phyloP scores from a whole-genome alignment of 1,140 invertebrate genomes.

The Nebria ingens region DNA sequence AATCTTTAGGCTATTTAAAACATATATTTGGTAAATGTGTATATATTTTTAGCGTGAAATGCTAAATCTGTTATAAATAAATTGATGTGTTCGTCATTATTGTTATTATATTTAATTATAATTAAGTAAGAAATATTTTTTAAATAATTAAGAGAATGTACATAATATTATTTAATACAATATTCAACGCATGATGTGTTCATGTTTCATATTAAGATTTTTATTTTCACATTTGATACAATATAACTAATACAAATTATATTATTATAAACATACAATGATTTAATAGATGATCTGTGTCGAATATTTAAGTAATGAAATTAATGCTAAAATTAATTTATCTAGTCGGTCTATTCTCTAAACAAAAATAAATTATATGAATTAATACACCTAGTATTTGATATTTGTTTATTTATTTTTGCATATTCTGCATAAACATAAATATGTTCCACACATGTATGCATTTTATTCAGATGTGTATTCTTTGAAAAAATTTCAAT shows the following conservation, averaged over 20 bases:
- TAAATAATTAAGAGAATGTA: not conserved
- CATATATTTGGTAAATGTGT: constrained; percentile 6
- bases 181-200: not conserved
- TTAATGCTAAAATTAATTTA: not conserved
- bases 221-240: not conserved
- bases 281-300: not conserved
- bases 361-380: not conserved
- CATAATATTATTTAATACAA: not conserved
- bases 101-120: constrained; percentile 2
- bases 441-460: not conserved
- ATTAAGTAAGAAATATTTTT: not conserved
- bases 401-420: not conserved
- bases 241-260: no score
- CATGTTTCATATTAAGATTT: no score
- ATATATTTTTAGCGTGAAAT: constrained; percentile 6
- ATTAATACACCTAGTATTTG: not conserved
- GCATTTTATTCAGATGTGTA: not conserved
- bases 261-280: no score
- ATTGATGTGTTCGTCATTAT: not conserved
- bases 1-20: constrained; percentile 4
- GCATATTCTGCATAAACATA: not conserved
- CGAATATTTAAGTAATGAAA: constrained; percentile 2
- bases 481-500: not conserved
- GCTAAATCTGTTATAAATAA: constrained; percentile 8
- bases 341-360: constrained; percentile 5